Base-by-base conservation (phyloP, 2,113 vertebrate species). In the Pipa parva region DNA sequence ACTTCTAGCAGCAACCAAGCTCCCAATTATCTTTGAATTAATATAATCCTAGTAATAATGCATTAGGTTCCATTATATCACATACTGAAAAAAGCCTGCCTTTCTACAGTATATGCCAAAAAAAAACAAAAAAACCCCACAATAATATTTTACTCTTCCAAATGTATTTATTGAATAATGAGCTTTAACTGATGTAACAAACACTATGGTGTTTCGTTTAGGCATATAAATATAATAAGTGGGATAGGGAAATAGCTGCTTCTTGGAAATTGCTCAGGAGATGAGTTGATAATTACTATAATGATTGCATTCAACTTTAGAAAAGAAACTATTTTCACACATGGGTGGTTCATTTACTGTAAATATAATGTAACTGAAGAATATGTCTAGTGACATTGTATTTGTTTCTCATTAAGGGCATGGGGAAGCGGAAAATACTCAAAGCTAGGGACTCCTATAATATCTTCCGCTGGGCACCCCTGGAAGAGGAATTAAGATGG, bases 401-500 rank as follows among this genome's bases (percentile, higher is more conserved):
- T 49, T 66, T 52, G 22, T 27, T 33, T 37, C 31, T 51, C 12
- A 22, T 59, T 15, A 59, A 85, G 85, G 82, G 79, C 25, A 73
- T 81, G 3, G 77, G 81, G 39, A 81, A 73, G 58, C 57, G 61
- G 64, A 81, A 79, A 69, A 66, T 81, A 8, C 29, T 58, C 5
- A 37, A 58, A 36, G 17, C 36, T 10, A 50, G 65, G 28, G 65
- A 60, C 21, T 69, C 25, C 7, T 72, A 73, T 7, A 80, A 71
- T 65, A 74, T 85, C 22, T 78, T 80, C 39, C 72, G 26, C 51
- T 85, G 83, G 82, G 54, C 59, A 24, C 78, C 78, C 20, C 50
- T 65, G 37, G 76, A 83, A 28, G 64, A 75, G 59, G 78, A 85
- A 54, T 10, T 79, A 5, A 25, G 37, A 36, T 64, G 69, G 5